Evolutionary conservation across 2,797 vertebrate genomes (phyloP), one percentile per base, ranked within the genome.

Genomic region (Poecilia velifera): DNA sequence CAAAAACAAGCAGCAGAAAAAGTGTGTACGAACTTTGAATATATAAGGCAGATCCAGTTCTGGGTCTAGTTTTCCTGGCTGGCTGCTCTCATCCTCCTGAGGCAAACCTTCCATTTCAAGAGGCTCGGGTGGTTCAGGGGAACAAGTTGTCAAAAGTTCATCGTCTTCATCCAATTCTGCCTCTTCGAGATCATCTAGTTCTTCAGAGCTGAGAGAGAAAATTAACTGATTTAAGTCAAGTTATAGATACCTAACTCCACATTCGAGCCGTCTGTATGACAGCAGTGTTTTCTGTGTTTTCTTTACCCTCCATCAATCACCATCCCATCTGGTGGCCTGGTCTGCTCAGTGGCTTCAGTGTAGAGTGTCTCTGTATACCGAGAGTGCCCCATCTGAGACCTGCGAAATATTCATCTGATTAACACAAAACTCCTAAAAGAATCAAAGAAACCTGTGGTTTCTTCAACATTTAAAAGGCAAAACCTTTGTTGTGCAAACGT

Each of bases 41-140:
- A 95, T 18, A 47, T 93, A 74, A 2, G 89, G 71, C 82, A 95
- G 28, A 64, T 87, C 88, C 82, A 90, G 91, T n/a, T 94, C 92
- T 72, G 90, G 86, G 82, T 93, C 91, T 0, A 91, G 70, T 71
- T 31, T 86, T 41, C 90, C 94, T 0, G 80, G 85, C 78, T 92
- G 91, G 12, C 62, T 31, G 20, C 81, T 46, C 4, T 84, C 89
- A 7, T 91, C 90, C 7, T 6, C 25, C 74, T 87, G 79, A 71
- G 36, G n/a, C 10, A 9, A 0, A 2, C 84, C 74, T 0, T 90
- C 90, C 18, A 57, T 53, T 80, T 93, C 92, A 31, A 92, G 7
- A 4, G 86, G 83, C 43, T 92, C 87, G n/a, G 91, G 91, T n/a
- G 92, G 93, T 82, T 91, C 91, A 53, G 93, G 93, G 6, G 94